Evolutionary conservation across 2,113 vertebrate genomes (phyloP).

Genomic region (Engystomops pustulosus): DNA sequence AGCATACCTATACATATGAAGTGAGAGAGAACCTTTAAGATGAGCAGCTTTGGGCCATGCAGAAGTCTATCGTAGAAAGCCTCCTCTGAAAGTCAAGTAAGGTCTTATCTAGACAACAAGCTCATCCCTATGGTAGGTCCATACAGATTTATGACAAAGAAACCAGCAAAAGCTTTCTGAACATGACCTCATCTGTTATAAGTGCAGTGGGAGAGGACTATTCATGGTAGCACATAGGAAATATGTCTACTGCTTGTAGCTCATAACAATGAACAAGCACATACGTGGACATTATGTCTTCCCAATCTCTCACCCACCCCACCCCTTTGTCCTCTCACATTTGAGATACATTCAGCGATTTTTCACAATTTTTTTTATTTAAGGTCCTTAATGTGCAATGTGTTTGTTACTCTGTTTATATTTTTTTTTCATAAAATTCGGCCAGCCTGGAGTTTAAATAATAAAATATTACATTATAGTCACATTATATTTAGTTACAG

Average conservation of each 20-base stretch:
- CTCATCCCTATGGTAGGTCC: neutral
- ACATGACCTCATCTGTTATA: neutral
- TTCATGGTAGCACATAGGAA: conserved; percentile 23
- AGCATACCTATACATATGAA: conserved; percentile 18
- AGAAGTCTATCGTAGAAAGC: neutral
- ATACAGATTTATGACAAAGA: neutral
- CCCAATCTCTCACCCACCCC: conserved; percentile 48
- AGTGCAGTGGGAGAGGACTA: conserved; percentile 33
- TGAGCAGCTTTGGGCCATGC: conserved; percentile 5
- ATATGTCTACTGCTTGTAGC: conserved; percentile 17
- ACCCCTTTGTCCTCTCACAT: conserved; percentile 40
- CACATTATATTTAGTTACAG: conserved; percentile 74
- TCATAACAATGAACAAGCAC: neutral
- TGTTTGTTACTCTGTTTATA: conserved; percentile 59
- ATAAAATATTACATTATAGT: conserved; percentile 69
- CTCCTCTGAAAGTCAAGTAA: neutral
- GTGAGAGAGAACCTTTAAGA: conserved; percentile 28
- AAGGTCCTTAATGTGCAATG: conserved; percentile 44
- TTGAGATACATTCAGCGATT: conserved; percentile 59
- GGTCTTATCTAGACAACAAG: neutral
- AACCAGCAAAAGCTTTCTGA: conserved; percentile 24
- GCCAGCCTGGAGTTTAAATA: conserved; percentile 73
- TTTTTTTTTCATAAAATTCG: conserved; percentile 59
- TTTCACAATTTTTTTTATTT: conserved; percentile 37
- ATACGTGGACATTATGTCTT: conserved; percentile 47